Evolutionary conservation across 2,797 vertebrate species (phyloP).

Genomic region (Loris lydekkerianus): DNA sequence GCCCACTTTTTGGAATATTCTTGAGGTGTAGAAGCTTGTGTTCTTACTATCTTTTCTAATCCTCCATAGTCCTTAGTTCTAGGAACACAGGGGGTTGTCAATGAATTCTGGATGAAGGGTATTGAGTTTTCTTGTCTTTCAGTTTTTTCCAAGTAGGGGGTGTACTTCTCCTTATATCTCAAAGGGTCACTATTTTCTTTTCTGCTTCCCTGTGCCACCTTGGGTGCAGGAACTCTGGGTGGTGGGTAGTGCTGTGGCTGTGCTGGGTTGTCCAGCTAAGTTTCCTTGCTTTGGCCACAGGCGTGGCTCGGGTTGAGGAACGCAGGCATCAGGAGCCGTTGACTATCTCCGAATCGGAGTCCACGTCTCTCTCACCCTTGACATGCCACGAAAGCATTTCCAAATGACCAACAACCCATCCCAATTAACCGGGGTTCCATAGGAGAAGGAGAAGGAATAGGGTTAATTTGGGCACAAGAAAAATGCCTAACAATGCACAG

Average conservation of each 20-base stretch:
- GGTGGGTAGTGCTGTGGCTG: rapidly evolving
- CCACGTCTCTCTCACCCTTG: background rate
- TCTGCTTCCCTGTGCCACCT: too few species aligned
- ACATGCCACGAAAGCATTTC: background rate
- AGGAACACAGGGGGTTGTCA: background rate
- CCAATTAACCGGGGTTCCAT: background rate
- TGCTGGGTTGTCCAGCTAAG: background rate
- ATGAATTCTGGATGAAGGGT: background rate
- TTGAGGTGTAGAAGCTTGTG: background rate
- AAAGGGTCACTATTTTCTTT: background rate
- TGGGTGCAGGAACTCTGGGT: background rate
- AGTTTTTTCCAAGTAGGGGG: background rate
- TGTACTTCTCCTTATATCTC: background rate
- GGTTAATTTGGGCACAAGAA: background rate
- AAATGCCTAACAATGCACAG: background rate
- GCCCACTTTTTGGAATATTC: too few species aligned
- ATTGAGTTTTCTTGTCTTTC: background rate
- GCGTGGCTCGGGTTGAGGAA: background rate
- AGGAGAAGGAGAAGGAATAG: background rate
- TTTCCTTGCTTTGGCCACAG: too few species aligned
- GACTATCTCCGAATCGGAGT: background rate
- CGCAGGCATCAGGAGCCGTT: background rate
- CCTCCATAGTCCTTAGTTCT: background rate
- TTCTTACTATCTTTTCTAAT: background rate
- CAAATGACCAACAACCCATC: background rate